Conservation (phyloP, 2,113 vertebrate genomes). For the Glaucidium brasilianum region DNA sequence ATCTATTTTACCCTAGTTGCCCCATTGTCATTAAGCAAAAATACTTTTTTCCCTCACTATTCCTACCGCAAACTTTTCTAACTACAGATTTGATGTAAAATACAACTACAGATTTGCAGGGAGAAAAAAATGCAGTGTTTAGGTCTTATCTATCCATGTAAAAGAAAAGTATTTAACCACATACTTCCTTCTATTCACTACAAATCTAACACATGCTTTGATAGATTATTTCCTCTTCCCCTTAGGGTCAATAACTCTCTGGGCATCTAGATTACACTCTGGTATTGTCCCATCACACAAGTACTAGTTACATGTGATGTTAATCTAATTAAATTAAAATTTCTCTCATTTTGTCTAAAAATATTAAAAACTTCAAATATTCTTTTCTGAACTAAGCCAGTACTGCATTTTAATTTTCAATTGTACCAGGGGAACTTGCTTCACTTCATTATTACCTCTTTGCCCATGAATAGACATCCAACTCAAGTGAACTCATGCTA, state of each 20-base stretch:
- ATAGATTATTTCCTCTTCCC: background rate
- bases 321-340: background rate
- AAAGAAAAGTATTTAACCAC: background rate
- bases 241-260: background rate
- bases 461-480: rapidly evolving
- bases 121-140: background rate
- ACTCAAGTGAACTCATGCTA: background rate
- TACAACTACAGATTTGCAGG: background rate
- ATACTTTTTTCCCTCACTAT: background rate
- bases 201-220: background rate
- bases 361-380: background rate
- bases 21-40: background rate
- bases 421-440: background rate
- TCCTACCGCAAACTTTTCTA: background rate
- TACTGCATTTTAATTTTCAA: background rate
- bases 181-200: background rate
- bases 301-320: rapidly evolving
- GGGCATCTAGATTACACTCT: background rate
- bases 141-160: background rate
- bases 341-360: background rate
- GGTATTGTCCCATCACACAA: background rate
- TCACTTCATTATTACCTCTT: background rate
- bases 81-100: background rate
- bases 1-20: background rate
- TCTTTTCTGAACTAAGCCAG: background rate